Base-by-base conservation (phyloP, 2,797 vertebrate genomes). In the Scarus forsteni region DNA sequence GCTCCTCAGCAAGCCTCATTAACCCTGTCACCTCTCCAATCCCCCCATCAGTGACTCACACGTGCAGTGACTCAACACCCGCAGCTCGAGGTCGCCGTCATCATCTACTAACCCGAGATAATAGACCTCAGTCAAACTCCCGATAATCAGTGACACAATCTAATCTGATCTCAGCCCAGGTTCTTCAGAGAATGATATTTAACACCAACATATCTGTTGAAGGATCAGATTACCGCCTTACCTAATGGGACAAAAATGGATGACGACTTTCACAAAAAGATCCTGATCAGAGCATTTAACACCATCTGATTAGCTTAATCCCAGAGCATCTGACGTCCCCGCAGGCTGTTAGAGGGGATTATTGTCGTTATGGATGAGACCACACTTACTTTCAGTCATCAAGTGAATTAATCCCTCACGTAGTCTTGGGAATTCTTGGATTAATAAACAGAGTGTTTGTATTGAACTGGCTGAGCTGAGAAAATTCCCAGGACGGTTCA, bases 11-110 rank as follows among this genome's bases (percentile, higher is more conserved):
- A 84, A 77, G 87, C 75, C 66, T 83, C 75, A 84, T 89, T 88
- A 85, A 85, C 75, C 69, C 53, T 48, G 61, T 77, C 79, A 74
- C 65, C 75, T 68, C 44, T 49, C 59, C 55, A 6, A 54, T 68
- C 46, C 66, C 61, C 61, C 68, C 78, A 81, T 75, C 73, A 65
- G 61, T 84, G 84, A 88, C 66, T 85, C 82, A 73, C 84, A 74
- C 72, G 71, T 73, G 81, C 86, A 73, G n/a, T 85, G 80, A 89
- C 76, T 91, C 85, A 86, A 85, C 85, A 77, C 86, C 88, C 62
- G 45, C 79, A 81, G 80, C 43, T 16, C 46, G 62, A 66, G 4
- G 63, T 79, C 57, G 8, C 70, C 78, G 38, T 39, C 38, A 10
- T 18, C 70, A 79, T 80, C 58, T 66, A 66, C 61, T 66, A 3